Evolutionary conservation across 2,888 invertebrate genomes (phyloP).

Genomic region (Mythimna ferrago): DNA sequence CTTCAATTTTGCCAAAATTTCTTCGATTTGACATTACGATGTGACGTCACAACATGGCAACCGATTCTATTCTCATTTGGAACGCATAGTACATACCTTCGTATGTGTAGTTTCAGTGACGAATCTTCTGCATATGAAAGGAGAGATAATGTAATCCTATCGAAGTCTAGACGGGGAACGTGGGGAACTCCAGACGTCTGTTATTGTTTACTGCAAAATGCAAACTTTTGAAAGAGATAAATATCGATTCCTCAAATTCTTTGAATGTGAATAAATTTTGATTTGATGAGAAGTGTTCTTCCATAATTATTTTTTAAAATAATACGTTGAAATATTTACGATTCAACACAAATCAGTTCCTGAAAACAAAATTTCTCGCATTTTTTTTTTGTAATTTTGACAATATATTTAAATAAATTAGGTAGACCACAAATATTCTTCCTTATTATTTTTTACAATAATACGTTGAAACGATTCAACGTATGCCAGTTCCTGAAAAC

Average conservation of each 20-base stretch:
- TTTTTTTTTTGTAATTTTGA: too few relatives aligned
- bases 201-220: constrained; percentile 29
- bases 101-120: not conserved
- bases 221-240: constrained; percentile 2
- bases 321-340: not conserved
- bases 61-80: too few relatives aligned
- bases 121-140: not conserved
- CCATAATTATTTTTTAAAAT: not conserved
- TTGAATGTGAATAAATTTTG: not conserved
- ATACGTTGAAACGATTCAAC: not conserved
- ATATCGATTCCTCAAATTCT: constrained; percentile 17
- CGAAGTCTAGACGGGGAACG: constrained; percentile 42
- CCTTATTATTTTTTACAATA: not conserved
- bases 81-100: not conserved
- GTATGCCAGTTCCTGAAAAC: not conserved
- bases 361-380: not conserved
- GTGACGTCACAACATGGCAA: too few relatives aligned
- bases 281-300: not conserved
- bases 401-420: too few relatives aligned
- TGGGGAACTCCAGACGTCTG: constrained; percentile 26
- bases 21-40: too few relatives aligned
- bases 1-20: too few relatives aligned
- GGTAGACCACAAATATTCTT: not conserved
- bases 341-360: not conserved
- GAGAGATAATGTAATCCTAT: constrained; percentile 30